phyloP scores from a whole-genome alignment of 2,797 vertebrate species.

The Coregonus sp. region DNA sequence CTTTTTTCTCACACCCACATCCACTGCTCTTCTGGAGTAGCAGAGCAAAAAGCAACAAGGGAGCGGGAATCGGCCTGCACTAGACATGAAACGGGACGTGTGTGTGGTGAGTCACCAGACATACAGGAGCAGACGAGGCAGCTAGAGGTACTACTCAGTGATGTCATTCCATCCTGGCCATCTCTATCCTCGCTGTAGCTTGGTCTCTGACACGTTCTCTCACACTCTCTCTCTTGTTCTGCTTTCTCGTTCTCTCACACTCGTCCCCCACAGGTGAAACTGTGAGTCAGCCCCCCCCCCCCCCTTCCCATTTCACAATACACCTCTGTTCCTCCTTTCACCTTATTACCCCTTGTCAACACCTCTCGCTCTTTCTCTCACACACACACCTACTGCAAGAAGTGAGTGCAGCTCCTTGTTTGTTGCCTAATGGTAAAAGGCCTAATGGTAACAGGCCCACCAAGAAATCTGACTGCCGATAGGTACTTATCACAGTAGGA shows the following conservation, averaged over 20 bases:
- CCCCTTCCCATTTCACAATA: neutral
- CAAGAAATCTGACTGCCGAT: too few species aligned
- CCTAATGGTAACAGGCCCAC: too few species aligned
- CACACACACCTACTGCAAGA: too few species aligned
- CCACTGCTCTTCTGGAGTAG: neutral
- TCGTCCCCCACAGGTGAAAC: conserved; percentile 43
- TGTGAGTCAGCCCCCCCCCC: conserved; percentile 36
- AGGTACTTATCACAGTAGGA: too few species aligned
- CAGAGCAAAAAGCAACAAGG: neutral
- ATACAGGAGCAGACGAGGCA: neutral
- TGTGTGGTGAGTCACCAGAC: neutral
- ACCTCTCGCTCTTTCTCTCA: too few species aligned
- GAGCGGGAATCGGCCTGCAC: neutral
- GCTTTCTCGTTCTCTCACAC: conserved; percentile 12
- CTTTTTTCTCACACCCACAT: conserved; percentile 48
- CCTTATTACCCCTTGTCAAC: neutral
- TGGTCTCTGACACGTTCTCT: neutral
- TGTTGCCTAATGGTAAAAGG: too few species aligned
- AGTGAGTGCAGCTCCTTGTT: too few species aligned
- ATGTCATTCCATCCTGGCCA: conserved; percentile 21
- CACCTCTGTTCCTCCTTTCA: neutral
- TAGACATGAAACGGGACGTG: neutral
- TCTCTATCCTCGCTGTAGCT: neutral
- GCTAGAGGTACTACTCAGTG: neutral
- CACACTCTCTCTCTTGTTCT: neutral